Conservation (phyloP, 2,888 invertebrate species). For the Napeogenes sylphis region DNA sequence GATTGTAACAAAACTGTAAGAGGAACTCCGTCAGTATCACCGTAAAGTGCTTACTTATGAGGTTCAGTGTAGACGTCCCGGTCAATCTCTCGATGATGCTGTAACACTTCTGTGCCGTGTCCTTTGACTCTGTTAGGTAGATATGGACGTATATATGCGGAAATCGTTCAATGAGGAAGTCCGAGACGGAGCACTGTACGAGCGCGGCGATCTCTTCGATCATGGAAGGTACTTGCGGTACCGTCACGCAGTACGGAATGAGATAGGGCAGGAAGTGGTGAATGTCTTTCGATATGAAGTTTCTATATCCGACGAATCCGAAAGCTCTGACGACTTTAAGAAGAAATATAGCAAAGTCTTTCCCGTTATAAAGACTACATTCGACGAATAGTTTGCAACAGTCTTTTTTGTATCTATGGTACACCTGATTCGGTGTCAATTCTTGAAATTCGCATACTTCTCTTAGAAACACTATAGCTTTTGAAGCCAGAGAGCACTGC, state of each 20-base stretch:
- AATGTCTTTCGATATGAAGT: slow-evolving; percentile 83
- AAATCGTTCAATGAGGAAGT: slow-evolving; percentile 81
- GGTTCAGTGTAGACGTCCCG: slow-evolving; percentile 70
- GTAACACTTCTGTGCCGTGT: slow-evolving; percentile 79
- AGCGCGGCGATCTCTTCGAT: slow-evolving; percentile 80
- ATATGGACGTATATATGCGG: slow-evolving; percentile 84
- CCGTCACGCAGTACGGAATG: slow-evolving; percentile 76
- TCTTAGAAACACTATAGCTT: slow-evolving; percentile 76
- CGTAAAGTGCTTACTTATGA: slow-evolving; percentile 81
- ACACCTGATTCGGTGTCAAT: slow-evolving; percentile 77
- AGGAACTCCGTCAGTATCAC: slow-evolving; percentile 82
- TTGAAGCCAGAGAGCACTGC: slow-evolving; percentile 74
- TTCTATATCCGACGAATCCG: slow-evolving; percentile 82
- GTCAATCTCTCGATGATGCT: slow-evolving; percentile 80
- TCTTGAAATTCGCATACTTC: slow-evolving; percentile 77
- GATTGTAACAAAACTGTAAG: slow-evolving; percentile 80
- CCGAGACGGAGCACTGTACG: slow-evolving; percentile 76
- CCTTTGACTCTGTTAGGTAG: slow-evolving; percentile 79
- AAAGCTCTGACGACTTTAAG: slow-evolving; percentile 81
- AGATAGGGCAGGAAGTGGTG: slow-evolving; percentile 82
- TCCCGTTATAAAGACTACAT: slow-evolving; percentile 76
- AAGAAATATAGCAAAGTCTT: slow-evolving; percentile 77
- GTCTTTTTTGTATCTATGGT: slow-evolving; percentile 80
- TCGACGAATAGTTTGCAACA: slow-evolving; percentile 79
- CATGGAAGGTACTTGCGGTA: slow-evolving; percentile 77